Evolutionary conservation across 2,888 invertebrate genomes (phyloP).

Genomic region (Omphaloscelis lunosa): DNA sequence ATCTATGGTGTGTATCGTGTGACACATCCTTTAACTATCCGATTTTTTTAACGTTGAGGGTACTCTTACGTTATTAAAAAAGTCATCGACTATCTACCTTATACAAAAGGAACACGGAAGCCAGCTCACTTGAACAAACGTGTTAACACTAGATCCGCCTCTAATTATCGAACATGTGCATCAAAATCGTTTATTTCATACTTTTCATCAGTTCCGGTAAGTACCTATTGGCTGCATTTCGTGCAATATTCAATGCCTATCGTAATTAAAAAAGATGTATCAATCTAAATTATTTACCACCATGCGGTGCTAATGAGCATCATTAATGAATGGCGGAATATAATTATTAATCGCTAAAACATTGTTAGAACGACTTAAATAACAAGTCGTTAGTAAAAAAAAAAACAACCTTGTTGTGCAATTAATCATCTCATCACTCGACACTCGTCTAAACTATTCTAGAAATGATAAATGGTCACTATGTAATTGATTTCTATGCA

Average conservation of each 20-base stretch:
- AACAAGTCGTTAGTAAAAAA: slow-evolving; percentile 22
- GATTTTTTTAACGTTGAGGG: slow-evolving; percentile 22
- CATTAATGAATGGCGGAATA: background rate
- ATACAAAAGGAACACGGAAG: slow-evolving; percentile 22
- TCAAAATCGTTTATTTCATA: slow-evolving; percentile 54
- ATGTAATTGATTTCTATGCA: background rate
- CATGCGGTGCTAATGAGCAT: slow-evolving; percentile 42
- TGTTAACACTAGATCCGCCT: slow-evolving; percentile 11
- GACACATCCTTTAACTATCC: slow-evolving; percentile 1
- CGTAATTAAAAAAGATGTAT: slow-evolving; percentile 13
- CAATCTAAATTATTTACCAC: slow-evolving; percentile 23
- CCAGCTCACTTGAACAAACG: slow-evolving; percentile 27
- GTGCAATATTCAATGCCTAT: slow-evolving; percentile 8
- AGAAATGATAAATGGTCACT: slow-evolving; percentile 4
- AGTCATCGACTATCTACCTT: background rate
- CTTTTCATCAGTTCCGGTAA: slow-evolving; percentile 59
- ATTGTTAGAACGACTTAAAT: slow-evolving; percentile 2
- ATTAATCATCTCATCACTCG: slow-evolving; percentile 21
- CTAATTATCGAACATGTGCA: slow-evolving; percentile 52
- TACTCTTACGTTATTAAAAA: background rate
- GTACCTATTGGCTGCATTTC: slow-evolving; percentile 31
- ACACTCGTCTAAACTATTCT: slow-evolving; percentile 12
- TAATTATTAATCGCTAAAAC: background rate
- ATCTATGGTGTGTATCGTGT: slow-evolving; percentile 1
- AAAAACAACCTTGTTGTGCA: slow-evolving; percentile 7